These are phyloP conservation scores for Mesitornis unicolor DNA, from an alignment of 2,113 vertebrate genomes.

Conservation along the genomic window DNA sequence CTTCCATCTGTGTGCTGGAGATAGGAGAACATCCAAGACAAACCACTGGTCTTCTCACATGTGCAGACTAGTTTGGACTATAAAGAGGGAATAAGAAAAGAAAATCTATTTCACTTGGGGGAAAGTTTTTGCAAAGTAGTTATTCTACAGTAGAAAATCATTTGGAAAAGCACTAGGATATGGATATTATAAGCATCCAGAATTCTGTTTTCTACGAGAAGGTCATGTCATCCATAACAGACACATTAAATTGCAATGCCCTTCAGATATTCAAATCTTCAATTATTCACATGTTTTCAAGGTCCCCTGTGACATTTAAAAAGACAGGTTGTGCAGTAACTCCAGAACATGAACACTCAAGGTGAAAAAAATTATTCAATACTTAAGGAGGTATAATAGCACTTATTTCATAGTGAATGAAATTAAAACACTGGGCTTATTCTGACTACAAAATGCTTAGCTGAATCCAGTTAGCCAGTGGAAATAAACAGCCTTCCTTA, in stretches of 20 bases:
- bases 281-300: not conserved
- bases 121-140: not conserved
- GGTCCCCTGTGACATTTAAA: not conserved
- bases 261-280: conserved; percentile 17
- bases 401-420: not conserved
- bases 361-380: not conserved
- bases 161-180: not conserved
- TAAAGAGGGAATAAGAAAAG: not conserved
- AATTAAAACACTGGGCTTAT: not conserved
- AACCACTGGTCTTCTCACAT: not conserved
- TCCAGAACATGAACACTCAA: not conserved
- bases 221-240: not conserved
- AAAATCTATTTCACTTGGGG: not conserved
- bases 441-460: not conserved
- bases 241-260: not conserved
- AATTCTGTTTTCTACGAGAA: not conserved
- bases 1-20: not conserved
- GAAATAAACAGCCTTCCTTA: not conserved
- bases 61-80: not conserved
- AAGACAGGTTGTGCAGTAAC: not conserved
- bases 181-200: not conserved
- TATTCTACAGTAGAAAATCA: not conserved
- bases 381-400: not conserved
- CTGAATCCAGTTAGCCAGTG: not conserved
- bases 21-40: not conserved